A percentile compares a stretch with the other conserved stretches of the same genome.
These are phyloP conservation scores for Sander vitreus DNA, from an alignment of 2,113 vertebrate genomes.

Conservation along the genomic window DNA sequence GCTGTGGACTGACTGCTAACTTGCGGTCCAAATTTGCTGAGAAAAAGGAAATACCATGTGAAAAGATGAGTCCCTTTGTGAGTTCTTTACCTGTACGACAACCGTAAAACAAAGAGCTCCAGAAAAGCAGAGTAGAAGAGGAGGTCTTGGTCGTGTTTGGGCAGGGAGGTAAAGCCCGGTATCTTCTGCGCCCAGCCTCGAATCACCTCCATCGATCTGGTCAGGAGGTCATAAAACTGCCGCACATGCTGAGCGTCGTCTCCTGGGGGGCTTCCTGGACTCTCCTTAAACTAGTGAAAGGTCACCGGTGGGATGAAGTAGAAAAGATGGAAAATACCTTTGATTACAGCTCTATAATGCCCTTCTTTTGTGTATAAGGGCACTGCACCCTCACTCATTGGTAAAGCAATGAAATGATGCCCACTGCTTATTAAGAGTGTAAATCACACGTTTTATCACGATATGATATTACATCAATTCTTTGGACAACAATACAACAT, in stretches of 20 bases:
- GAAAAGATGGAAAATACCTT: not conserved
- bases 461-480: too few relatives aligned
- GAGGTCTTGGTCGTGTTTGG: constrained; percentile 94
- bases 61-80: not conserved
- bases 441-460: too few relatives aligned
- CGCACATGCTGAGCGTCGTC: constrained; percentile 95
- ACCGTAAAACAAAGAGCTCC: constrained; percentile 95
- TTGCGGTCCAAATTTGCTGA: not conserved
- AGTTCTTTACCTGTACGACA: constrained; percentile 91
- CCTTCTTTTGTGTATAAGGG: not conserved
- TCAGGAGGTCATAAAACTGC: constrained; percentile 97
- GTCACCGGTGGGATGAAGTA: constrained; percentile 41
- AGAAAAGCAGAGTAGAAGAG: constrained; percentile 97
- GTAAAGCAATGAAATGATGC: not conserved
- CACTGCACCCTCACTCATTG: not conserved
- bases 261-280: constrained; percentile 89
- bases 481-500: too few relatives aligned
- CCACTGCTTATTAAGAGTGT: constrained; percentile 82
- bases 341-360: not conserved
- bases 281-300: constrained; percentile 89
- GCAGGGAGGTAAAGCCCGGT: constrained; percentile 91
- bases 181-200: constrained; percentile 95
- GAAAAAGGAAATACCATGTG: not conserved
- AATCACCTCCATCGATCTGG: constrained; percentile 97
- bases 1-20: not conserved